Percentiles rank a stretch among this genome's conserved stretches.
These are phyloP conservation scores for Rhabdornis inornatus DNA, from an alignment of 2,113 vertebrate genomes.

Conservation along the genomic window DNA sequence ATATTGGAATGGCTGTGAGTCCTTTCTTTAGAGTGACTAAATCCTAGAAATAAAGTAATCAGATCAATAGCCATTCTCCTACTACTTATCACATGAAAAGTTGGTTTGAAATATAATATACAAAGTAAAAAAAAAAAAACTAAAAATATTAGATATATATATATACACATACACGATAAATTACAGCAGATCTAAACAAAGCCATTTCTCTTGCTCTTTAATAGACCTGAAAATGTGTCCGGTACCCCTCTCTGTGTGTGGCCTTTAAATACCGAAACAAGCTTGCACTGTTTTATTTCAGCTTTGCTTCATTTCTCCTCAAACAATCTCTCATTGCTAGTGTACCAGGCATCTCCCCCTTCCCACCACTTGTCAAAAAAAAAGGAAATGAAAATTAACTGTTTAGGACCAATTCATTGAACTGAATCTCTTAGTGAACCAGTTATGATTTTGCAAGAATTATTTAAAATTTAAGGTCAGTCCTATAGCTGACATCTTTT, in stretches of 20 bases:
- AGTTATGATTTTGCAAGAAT: not conserved
- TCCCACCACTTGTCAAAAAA: not conserved
- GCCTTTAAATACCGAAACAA: slow-evolving; percentile 69
- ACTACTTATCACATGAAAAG: slow-evolving; percentile 9
- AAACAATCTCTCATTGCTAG: slow-evolving; percentile 70
- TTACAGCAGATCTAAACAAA: slow-evolving; percentile 70
- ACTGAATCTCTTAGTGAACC: not conserved
- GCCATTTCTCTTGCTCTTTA: slow-evolving; percentile 54
- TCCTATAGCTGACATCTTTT: not conserved
- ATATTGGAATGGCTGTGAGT: not conserved
- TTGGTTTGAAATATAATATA: slow-evolving; percentile 33
- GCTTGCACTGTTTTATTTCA: slow-evolving; percentile 74
- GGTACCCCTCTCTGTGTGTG: slow-evolving; percentile 62
- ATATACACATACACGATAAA: slow-evolving; percentile 19
- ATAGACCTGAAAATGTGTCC: slow-evolving; percentile 42
- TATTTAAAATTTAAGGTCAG: not conserved
- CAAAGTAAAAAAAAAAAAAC: not conserved
- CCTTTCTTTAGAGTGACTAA: not conserved
- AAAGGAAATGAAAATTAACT: slow-evolving; percentile 34
- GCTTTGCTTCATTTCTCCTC: slow-evolving; percentile 75
- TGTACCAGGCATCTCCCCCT: slow-evolving; percentile 20
- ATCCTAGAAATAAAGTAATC: not conserved
- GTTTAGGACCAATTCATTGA: slow-evolving; percentile 47
- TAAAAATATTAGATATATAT: not conserved
- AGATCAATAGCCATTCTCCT: slow-evolving; percentile 5